Conservation (phyloP, 2,888 invertebrate species). For the Melipona bicolor region DNA sequence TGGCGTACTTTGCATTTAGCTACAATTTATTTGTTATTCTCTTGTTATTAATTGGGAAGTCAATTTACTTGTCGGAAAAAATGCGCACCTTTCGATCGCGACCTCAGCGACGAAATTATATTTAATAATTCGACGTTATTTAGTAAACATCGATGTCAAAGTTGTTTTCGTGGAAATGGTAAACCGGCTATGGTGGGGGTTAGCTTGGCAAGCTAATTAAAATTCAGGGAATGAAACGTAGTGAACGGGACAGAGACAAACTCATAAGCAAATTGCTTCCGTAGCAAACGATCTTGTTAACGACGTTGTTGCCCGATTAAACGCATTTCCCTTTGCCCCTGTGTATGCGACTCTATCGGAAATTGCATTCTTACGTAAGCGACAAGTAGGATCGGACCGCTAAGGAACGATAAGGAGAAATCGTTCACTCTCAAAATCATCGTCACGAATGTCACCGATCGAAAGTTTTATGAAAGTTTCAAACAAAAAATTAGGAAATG, state of each 20-base stretch:
- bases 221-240: constrained; percentile 25
- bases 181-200: not conserved
- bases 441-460: too few species aligned
- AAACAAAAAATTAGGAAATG: too few species aligned
- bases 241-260: constrained; percentile 6
- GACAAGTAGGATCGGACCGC: not conserved
- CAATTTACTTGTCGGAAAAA: not conserved
- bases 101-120: not conserved
- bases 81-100: not conserved
- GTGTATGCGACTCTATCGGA: not conserved
- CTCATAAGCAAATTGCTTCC: constrained; percentile 36
- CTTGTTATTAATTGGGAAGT: not conserved
- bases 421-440: too few species aligned
- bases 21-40: not conserved
- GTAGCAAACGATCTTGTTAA: constrained; percentile 23
- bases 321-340: not conserved
- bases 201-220: constrained; percentile 5
- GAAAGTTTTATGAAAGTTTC: too few species aligned
- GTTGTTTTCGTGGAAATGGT: not conserved
- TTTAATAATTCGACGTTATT: not conserved
- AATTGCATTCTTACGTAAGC: not conserved
- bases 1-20: not conserved
- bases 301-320: constrained; percentile 8
- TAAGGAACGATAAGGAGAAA: not conserved
- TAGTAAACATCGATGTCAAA: not conserved